Evolutionary conservation across 2,888 invertebrate genomes (phyloP).

Genomic region (Rugalucina vietnamica): DNA sequence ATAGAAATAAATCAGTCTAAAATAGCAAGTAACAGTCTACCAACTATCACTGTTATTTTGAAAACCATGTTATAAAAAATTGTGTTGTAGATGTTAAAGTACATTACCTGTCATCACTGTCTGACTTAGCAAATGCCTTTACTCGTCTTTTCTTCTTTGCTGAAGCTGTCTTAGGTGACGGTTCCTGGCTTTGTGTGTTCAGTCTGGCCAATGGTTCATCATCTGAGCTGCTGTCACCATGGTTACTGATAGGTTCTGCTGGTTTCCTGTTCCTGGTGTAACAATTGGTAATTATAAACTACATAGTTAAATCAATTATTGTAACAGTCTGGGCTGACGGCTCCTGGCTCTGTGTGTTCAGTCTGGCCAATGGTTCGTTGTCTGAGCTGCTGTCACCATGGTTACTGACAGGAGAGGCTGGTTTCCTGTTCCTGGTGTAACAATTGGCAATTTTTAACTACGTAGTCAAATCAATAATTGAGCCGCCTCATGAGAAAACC

Average conservation of each 20-base stretch:
- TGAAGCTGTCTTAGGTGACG: constrained; percentile 23
- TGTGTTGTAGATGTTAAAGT: no score
- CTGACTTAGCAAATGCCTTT: constrained; percentile 61
- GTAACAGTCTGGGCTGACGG: no score
- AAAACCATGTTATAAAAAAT: no score
- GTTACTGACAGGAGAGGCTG: background rate
- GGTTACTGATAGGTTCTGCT: background rate
- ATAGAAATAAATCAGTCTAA: no score
- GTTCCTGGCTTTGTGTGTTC: background rate
- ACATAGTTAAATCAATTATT: no score
- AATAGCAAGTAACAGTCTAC: no score
- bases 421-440: constrained; percentile 15
- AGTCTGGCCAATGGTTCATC: background rate
- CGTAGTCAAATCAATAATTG: no score
- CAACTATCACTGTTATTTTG: no score
- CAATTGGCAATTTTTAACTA: no score
- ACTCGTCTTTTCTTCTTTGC: constrained; percentile 62
- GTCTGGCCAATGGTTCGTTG: background rate
- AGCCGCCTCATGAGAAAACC: no score
- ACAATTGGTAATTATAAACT: no score
- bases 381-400: background rate
- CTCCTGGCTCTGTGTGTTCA: background rate
- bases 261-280: constrained; percentile 13
- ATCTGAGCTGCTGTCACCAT: background rate
- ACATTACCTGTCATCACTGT: constrained; percentile 69